A percentile compares a stretch with the other conserved stretches of the same genome.
Conservation (phyloP, 1,140 invertebrate genomes). For the Aleiodes sp. region DNA sequence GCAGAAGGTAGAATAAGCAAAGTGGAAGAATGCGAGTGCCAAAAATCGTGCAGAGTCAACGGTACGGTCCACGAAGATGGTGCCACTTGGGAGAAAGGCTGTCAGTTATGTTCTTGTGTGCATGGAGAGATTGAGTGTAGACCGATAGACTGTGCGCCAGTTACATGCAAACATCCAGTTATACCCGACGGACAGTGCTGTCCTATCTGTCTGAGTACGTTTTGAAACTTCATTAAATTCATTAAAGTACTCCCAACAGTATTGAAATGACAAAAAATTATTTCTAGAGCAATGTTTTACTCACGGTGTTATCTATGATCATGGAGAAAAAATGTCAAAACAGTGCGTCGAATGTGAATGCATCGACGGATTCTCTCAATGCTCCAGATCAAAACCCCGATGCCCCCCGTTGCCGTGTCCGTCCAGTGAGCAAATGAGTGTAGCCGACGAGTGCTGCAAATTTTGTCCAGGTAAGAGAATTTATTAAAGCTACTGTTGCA, state of each 20-base stretch:
- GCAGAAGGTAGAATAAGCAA: slow-evolving; percentile 78
- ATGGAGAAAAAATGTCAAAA: slow-evolving; percentile 79
- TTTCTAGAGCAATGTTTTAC: slow-evolving; percentile 81
- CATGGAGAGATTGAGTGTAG: slow-evolving; percentile 84
- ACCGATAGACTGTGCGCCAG: slow-evolving; percentile 78
- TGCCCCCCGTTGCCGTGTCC: slow-evolving; percentile 87
- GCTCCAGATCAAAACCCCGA: slow-evolving; percentile 53
- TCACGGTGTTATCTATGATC: slow-evolving; percentile 81
- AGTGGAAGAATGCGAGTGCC: slow-evolving; percentile 89
- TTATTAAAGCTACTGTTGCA: no score
- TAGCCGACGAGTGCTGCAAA: slow-evolving; percentile 88
- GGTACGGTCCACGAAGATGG: slow-evolving; percentile 83
- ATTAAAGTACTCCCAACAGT: background rate
- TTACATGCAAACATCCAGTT: slow-evolving; percentile 82
- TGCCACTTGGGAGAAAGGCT: slow-evolving; percentile 81
- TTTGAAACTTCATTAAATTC: background rate
- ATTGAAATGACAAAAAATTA: slow-evolving; percentile 22
- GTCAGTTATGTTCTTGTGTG: slow-evolving; percentile 84
- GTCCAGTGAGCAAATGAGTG: slow-evolving; percentile 77
- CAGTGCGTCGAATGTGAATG: slow-evolving; percentile 81
- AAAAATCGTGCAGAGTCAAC: slow-evolving; percentile 85
- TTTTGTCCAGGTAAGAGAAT: slow-evolving; percentile 84
- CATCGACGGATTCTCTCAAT: slow-evolving; percentile 79
- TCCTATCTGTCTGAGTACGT: slow-evolving; percentile 86
- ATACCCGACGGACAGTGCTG: slow-evolving; percentile 83